Evolutionary conservation across 2,888 invertebrate genomes (phyloP), one percentile per base, ranked within the genome.

Genomic region (Tinea semifulvella): DNA sequence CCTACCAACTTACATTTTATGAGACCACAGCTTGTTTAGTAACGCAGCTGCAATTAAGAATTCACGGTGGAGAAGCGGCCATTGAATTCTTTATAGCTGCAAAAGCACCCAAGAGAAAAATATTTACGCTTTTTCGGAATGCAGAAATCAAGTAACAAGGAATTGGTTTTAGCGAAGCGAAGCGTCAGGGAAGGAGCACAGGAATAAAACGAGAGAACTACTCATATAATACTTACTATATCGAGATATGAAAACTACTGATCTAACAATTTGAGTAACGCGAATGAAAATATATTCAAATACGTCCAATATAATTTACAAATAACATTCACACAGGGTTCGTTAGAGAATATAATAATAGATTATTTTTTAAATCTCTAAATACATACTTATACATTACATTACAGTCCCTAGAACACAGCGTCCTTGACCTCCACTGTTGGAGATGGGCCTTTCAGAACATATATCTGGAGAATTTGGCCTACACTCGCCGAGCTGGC

Each of bases 101-200:
- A 66, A 69, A 73, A 69, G 74, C 71, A 68, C 65, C 68, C 71
- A 66, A 60, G 74, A 69, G 73, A 64, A 77, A 80, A 80, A 77
- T 77, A 77, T 79, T 79, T 75, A 76, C 74, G 71, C 71, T 76
- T 76, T 76, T 76, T 73, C 68, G 69, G 74, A 79, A 77, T 76
- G 76, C 75, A 75, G 74, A 77, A 76, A 79, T 80, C 75, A 74
- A 73, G 76, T 74, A 71, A 80, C 79, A 80, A 75, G 76, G 77
- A 77, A 76, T 77, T 61, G 74, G 77, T 80, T 80, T 80, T 80
- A 80, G 71, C 68, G 70, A 63, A 66, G 67, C 43, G 35, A 54
- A 70, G 67, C 72, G 67, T 64, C 63, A 65, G 68, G 61, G 64
- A 68, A 65, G 58, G 22, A 57, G 57, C 61, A 65, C 62, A 61